Evolutionary conservation across 1,140 invertebrate species (phyloP).

Genomic region (Drosophila chauvacae): DNA sequence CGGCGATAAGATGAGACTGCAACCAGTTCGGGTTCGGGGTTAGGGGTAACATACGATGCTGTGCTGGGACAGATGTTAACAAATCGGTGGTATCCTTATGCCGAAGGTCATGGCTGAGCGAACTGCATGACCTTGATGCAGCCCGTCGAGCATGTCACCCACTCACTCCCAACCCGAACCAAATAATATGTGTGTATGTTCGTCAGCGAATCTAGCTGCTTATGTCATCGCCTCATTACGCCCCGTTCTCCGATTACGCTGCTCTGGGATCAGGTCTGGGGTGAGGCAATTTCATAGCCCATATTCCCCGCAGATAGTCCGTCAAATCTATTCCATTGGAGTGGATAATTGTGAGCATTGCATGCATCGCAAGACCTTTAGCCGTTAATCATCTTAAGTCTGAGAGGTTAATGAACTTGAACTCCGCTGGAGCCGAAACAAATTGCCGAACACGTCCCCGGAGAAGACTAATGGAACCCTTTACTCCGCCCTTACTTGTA

Average conservation of each 20-base stretch:
- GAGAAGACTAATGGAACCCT: conserved; percentile 44
- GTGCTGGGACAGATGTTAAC: conserved; percentile 50
- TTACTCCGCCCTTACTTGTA: conserved; percentile 51
- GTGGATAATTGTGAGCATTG: conserved; percentile 34
- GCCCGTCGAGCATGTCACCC: conserved; percentile 39
- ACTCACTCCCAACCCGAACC: conserved; percentile 16
- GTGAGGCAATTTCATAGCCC: conserved; percentile 34
- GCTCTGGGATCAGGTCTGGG: conserved; percentile 29
- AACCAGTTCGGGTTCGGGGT: conserved; percentile 36
- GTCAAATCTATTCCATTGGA: conserved; percentile 13
- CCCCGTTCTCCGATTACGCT: conserved; percentile 20
- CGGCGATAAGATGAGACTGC: conserved; percentile 42
- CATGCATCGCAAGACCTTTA: conserved; percentile 14
- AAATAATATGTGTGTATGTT: conserved; percentile 6
- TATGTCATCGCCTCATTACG: conserved; percentile 55
- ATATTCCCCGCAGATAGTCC: conserved; percentile 30
- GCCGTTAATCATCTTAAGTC: conserved; percentile 37
- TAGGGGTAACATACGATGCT: conserved; percentile 28
- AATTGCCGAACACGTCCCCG: conserved; percentile 34
- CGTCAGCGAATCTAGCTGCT: conserved; percentile 21
- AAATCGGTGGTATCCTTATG: conserved; percentile 16
- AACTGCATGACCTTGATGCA: conserved; percentile 37
- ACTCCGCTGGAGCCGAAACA: conserved; percentile 35
- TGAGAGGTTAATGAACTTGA: conserved; percentile 43
- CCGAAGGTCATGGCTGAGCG: conserved; percentile 28